Evolutionary conservation across 2,113 vertebrate genomes (phyloP).

Genomic region (Dolichotis patagonum): DNA sequence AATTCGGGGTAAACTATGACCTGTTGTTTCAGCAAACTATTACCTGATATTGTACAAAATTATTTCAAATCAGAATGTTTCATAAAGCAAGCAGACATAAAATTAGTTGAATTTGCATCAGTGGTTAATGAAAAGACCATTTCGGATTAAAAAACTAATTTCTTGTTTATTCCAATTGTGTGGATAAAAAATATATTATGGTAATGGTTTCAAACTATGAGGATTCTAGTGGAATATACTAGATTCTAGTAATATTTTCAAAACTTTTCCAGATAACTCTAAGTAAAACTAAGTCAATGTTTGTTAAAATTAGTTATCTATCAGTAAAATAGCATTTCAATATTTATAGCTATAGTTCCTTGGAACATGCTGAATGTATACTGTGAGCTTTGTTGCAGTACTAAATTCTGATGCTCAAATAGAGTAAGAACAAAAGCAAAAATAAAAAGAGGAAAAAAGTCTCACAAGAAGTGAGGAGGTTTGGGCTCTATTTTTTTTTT

Average conservation of each 20-base stretch:
- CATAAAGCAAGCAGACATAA: not conserved
- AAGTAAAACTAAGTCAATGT: not conserved
- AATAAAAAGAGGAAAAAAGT: not conserved
- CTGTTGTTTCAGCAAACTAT: not conserved
- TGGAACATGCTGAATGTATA: not conserved
- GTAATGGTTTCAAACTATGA: not conserved
- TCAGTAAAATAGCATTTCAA: not conserved
- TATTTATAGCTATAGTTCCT: not conserved
- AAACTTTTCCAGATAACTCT: not conserved
- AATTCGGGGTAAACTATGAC: not conserved
- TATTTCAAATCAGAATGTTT: not conserved
- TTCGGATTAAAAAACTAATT: not conserved
- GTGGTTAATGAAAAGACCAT: not conserved
- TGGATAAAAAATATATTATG: not conserved
- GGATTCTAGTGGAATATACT: not conserved
- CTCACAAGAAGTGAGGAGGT: not conserved
- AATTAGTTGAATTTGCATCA: not conserved
- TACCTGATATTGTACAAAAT: not conserved
- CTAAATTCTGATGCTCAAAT: not conserved
- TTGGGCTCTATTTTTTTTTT: not conserved
- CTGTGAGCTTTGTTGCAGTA: not conserved
- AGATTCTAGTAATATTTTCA: not conserved
- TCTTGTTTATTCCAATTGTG: not conserved
- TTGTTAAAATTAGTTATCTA: not conserved
- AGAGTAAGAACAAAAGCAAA: not conserved